phyloP scores from a whole-genome alignment of 2,797 vertebrate genomes.

The Chaetophractus vellerosus region DNA sequence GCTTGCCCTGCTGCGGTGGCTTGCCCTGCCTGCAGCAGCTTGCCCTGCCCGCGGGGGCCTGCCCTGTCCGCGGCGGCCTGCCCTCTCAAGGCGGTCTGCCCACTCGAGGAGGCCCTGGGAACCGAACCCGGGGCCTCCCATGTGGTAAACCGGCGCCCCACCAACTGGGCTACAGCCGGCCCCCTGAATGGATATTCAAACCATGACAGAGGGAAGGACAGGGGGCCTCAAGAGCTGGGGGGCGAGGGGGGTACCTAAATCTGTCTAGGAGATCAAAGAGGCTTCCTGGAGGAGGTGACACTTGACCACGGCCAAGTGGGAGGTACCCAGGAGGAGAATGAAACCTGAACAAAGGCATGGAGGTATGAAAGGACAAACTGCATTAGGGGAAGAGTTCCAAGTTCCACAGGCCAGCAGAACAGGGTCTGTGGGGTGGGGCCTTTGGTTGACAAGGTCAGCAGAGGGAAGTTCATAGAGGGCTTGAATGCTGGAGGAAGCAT shows the following conservation, averaged over 20 bases:
- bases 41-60: too few species aligned
- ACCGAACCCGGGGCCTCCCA: too few species aligned
- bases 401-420: neutral
- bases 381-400: neutral
- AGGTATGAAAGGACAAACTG: neutral
- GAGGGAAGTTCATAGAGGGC: neutral
- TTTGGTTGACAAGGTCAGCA: neutral
- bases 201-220: neutral
- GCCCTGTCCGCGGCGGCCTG: too few species aligned
- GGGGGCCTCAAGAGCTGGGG: neutral
- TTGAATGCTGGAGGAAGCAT: neutral
- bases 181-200: neutral
- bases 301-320: neutral
- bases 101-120: too few species aligned
- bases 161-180: too few species aligned
- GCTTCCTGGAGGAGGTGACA: slow-evolving; percentile 33
- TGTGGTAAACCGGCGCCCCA: too few species aligned
- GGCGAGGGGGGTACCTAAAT: neutral
- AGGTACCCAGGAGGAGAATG: neutral
- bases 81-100: too few species aligned
- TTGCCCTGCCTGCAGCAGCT: too few species aligned
- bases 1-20: too few species aligned
- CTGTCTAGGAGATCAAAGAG: neutral
- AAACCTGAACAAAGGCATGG: neutral
- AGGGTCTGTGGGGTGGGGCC: neutral